Percentiles rank a stretch among this genome's conserved stretches.
phyloP scores from a whole-genome alignment of 2,797 vertebrate species.

The Triplophysa bombifrons region DNA sequence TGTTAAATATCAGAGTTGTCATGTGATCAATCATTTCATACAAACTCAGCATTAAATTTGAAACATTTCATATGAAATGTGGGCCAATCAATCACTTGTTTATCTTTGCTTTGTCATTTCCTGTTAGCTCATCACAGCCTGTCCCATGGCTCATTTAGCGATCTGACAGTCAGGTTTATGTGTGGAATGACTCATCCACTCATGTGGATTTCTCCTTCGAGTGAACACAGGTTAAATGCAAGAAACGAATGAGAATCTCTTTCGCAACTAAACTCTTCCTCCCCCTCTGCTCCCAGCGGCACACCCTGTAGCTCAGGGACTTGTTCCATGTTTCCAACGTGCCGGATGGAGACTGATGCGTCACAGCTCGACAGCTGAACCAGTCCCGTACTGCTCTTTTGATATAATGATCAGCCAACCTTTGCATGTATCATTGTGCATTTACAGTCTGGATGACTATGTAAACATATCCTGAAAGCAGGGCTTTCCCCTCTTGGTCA shows the following conservation, averaged over 20 bases:
- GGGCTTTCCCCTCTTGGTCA: conserved; percentile 41
- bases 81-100: conserved; percentile 7
- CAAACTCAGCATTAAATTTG: conserved; percentile 11
- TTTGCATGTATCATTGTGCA: conserved; percentile 15
- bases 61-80: not conserved
- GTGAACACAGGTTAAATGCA: not conserved
- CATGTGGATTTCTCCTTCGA: not conserved
- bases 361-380: conserved; percentile 13
- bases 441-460: conserved; percentile 9
- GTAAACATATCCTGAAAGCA: conserved; percentile 30
- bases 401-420: conserved; percentile 33
- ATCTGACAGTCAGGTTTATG: not conserved
- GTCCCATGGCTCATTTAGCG: not conserved
- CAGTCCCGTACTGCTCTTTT: conserved; percentile 7
- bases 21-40: not conserved
- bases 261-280: conserved; percentile 38
- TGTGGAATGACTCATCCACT: not conserved
- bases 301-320: conserved; percentile 42
- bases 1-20: conserved; percentile 7
- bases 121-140: conserved; percentile 23
- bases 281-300: conserved; percentile 10
- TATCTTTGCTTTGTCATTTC: conserved; percentile 32
- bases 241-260: conserved; percentile 32
- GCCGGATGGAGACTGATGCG: not conserved
- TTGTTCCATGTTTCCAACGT: conserved; percentile 15